Conservation (phyloP, 2,888 invertebrate genomes). For the Achlya flavicornis region DNA sequence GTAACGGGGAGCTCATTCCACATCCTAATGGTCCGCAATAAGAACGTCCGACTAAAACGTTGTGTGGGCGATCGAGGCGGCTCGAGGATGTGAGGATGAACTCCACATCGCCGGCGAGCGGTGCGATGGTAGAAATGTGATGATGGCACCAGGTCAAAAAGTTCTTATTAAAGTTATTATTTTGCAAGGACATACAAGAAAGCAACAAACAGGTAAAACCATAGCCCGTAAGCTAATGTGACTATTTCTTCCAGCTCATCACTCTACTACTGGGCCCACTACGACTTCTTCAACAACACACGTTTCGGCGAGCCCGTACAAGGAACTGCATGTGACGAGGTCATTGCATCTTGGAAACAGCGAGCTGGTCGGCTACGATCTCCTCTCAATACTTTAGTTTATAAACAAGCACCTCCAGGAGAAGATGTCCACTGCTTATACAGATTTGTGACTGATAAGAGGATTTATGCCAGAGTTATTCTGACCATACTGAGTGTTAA, state of each 20-base stretch:
- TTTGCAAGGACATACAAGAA: too few relatives aligned
- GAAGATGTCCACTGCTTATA: conserved; percentile 92
- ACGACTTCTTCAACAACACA: conserved; percentile 96
- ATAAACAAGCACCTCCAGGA: conserved; percentile 89
- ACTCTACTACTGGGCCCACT: conserved; percentile 96
- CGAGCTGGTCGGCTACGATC: conserved; percentile 90
- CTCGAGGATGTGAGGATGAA: too few relatives aligned
- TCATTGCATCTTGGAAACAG: conserved; percentile 93
- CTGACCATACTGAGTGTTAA: conserved; percentile 90
- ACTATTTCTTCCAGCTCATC: conserved; percentile 85
- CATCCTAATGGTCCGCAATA: too few relatives aligned
- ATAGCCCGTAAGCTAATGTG: too few relatives aligned
- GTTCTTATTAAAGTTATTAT: too few relatives aligned
- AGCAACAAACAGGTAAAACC: too few relatives aligned
- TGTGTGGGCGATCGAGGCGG: too few relatives aligned
- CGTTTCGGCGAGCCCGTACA: conserved; percentile 92
- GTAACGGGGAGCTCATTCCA: too few relatives aligned
- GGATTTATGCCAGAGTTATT: conserved; percentile 92
- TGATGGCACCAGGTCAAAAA: too few relatives aligned
- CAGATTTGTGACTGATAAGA: conserved; percentile 91
- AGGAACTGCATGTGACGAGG: conserved; percentile 93
- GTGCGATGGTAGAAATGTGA: too few relatives aligned
- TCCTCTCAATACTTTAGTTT: conserved; percentile 93
- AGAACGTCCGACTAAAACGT: too few relatives aligned
- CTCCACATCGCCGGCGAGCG: too few relatives aligned